Evolutionary conservation across 2,797 vertebrate genomes (phyloP).

Genomic region (Tinamus major): DNA sequence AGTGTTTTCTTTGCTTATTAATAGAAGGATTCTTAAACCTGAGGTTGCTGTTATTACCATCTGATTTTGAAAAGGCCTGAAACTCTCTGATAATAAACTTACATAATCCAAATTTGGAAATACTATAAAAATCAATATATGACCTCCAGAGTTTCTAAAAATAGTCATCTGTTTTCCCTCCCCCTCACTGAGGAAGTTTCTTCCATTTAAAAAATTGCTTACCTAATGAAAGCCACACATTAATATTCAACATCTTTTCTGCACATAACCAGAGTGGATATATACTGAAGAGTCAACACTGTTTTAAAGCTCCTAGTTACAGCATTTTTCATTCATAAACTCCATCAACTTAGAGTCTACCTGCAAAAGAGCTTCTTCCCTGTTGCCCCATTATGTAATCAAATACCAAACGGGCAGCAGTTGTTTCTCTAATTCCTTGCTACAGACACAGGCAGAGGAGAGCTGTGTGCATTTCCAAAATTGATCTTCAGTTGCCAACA

Average conservation of each 20-base stretch:
- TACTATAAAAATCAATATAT: constrained; percentile 38
- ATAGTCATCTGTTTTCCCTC: not conserved
- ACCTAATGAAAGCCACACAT: constrained; percentile 51
- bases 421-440: constrained; percentile 19
- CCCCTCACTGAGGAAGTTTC: not conserved
- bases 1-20: not conserved
- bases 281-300: constrained; percentile 28
- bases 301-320: not conserved
- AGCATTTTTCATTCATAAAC: constrained; percentile 52
- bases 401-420: constrained; percentile 48
- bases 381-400: constrained; percentile 24
- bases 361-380: constrained; percentile 12
- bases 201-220: constrained; percentile 59
- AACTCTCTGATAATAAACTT: constrained; percentile 57
- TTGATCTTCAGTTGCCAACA: not conserved
- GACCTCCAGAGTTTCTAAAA: constrained; percentile 46
- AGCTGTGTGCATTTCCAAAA: not conserved
- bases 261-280: not conserved
- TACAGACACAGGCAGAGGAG: not conserved
- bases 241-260: constrained; percentile 57
- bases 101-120: constrained; percentile 10
- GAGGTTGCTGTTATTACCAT: not conserved
- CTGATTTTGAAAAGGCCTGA: constrained; percentile 39
- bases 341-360: not conserved
- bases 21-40: not conserved